These are phyloP conservation scores for Melitaea cinxia DNA, from an alignment of 1,140 invertebrate genomes.

Conservation along the genomic window DNA sequence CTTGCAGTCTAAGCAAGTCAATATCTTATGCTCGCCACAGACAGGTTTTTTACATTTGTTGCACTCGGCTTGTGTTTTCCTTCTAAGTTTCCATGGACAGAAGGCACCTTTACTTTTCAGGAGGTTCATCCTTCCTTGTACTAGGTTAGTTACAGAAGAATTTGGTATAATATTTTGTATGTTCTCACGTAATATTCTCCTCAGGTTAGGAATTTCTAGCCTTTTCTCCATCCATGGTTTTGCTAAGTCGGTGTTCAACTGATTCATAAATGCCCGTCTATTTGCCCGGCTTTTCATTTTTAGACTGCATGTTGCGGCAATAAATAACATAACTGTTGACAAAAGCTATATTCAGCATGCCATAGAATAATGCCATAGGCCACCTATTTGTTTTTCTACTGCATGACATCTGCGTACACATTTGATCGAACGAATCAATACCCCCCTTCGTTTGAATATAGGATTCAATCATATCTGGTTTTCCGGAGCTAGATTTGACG, in stretches of 20 bases:
- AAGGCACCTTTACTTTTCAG: slow-evolving; percentile 31
- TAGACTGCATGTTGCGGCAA: slow-evolving; percentile 30
- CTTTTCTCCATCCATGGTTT: slow-evolving; percentile 29
- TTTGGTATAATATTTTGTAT: too few relatives aligned
- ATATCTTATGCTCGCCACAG: slow-evolving; percentile 39
- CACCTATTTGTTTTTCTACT: slow-evolving; percentile 36
- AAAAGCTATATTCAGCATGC: slow-evolving; percentile 40
- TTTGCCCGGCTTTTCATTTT: slow-evolving; percentile 35
- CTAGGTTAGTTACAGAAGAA: too few relatives aligned
- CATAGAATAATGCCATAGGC: slow-evolving; percentile 35
- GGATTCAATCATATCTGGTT: slow-evolving; percentile 34
- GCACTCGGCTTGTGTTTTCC: slow-evolving; percentile 31
- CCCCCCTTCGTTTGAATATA: slow-evolving; percentile 41
- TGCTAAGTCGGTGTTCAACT: too few relatives aligned
- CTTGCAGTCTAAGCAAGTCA: too few relatives aligned
- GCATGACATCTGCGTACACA: slow-evolving; percentile 32
- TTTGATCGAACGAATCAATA: slow-evolving; percentile 38
- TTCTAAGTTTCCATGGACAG: slow-evolving; percentile 37
- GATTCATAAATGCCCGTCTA: slow-evolving; percentile 32
- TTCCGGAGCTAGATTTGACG: neutral
- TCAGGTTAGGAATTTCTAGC: slow-evolving; percentile 24
- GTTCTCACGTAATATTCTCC: too few relatives aligned
- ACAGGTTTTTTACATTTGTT: slow-evolving; percentile 37
- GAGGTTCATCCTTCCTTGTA: slow-evolving; percentile 21
- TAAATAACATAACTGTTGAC: slow-evolving; percentile 41